Percentiles rank a stretch among this genome's conserved stretches.
Evolutionary conservation across 2,888 invertebrate genomes (phyloP).

Genomic region (Sphaerophoria taeniata): DNA sequence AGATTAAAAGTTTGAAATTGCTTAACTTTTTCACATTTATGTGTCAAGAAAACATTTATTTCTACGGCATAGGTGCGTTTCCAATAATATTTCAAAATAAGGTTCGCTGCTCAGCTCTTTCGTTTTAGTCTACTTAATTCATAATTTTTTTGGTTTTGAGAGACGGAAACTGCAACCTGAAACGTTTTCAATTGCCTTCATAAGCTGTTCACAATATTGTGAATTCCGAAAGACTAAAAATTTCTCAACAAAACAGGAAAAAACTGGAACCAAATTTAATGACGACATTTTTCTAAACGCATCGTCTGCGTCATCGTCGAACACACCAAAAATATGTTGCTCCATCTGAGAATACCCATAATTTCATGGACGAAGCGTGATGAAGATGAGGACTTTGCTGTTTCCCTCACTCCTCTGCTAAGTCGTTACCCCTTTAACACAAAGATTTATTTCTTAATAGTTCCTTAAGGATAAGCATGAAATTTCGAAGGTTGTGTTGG

Average conservation of each 20-base stretch:
- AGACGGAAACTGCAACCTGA: no score
- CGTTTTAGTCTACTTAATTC: no score
- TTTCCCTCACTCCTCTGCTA: slow-evolving; percentile 19
- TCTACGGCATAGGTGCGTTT: no score
- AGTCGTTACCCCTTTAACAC: slow-evolving; percentile 31
- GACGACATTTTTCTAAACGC: slow-evolving; percentile 55
- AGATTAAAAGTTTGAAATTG: no score
- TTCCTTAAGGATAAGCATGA: slow-evolving; percentile 54
- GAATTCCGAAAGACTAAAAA: slow-evolving; percentile 29
- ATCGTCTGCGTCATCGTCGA: slow-evolving; percentile 49
- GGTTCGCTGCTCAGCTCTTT: no score
- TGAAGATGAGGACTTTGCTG: slow-evolving; percentile 40
- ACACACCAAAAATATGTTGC: slow-evolving; percentile 71
- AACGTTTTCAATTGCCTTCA: background rate
- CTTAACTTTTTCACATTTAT: no score
- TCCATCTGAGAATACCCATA: slow-evolving; percentile 64
- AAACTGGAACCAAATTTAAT: slow-evolving; percentile 56
- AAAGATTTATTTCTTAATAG: slow-evolving; percentile 74
- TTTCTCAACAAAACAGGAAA: slow-evolving; percentile 13
- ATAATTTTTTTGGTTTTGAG: no score
- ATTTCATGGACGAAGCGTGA: slow-evolving; percentile 52
- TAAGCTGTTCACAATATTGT: no score
- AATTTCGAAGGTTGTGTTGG: slow-evolving; percentile 29
- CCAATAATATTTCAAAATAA: no score
- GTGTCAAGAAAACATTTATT: no score